Base-by-base conservation (phyloP, 1,140 invertebrate species). In the Mercenaria mercenaria region DNA sequence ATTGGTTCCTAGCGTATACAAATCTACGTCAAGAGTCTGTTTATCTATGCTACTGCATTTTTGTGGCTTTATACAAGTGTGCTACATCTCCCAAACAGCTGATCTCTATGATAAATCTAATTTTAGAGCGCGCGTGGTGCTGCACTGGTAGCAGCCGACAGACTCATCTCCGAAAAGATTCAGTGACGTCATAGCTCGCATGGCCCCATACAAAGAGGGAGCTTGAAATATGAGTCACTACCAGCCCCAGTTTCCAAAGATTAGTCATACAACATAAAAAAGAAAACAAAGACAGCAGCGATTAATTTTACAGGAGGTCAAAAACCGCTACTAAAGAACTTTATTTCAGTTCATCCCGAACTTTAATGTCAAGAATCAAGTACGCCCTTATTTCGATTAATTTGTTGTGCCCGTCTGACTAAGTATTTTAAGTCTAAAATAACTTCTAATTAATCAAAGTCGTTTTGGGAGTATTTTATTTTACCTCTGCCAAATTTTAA, bases 1-100 rank as follows among this genome's bases (percentile, higher is more conserved):
- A 32, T 32, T 37, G 47, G 29, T 79, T 79, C 72, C 43, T 52
- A 79, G 32, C 76, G 76, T 79, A 79, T 56, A 56, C 76, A 79
- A 37, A 56, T n/a, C 72, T 81, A 88, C 86, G 77, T 81, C 77
- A 88, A 37, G 41, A 37, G 37, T 72, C 20, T 67, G 76, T 80
- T 69, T 88, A 64, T 69, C 39, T 50, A 29, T 10, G 61, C 39
- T 43, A 50, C 43, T 50, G 37, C 50, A 88, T 81, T 69, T 79
- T 88, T 88, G 76, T 56, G 86, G 76, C 29, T 52, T 74, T 76
- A 47, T 52, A 87, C 67, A 50, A 76, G 72, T 87, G 84, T 76
- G 39, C 67, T 61, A 87, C 47, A 56, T 77, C 32, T 39, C 67
- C 23, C 61, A 56, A 85, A 85, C 86, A 88, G 76, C 86, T 80